Base-by-base conservation (phyloP, 2,113 vertebrate genomes). In the Willisornis vidua region DNA sequence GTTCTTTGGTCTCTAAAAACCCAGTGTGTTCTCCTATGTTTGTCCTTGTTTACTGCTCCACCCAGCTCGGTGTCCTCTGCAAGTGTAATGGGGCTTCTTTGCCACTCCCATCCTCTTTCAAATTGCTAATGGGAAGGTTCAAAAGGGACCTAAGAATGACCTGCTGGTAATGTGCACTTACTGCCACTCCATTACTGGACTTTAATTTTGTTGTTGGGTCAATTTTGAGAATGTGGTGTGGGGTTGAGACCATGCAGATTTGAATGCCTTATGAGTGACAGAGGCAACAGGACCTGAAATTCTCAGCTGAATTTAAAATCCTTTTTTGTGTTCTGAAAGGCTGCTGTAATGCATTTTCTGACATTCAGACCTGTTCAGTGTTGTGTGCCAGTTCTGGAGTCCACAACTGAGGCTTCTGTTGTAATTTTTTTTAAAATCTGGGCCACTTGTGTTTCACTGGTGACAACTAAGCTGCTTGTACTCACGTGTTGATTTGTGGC, bases 91-190 rank as follows among this genome's bases (percentile, higher is more conserved):
- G 63, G 92, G 79, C 88, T 90, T 52, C 85, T 85, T 57, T 89
- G 93, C 93, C 95, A 89, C 93, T 96, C 96, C 95, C 86, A 92
- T 90, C 85, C 92, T 88, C 76, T 89, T 95, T 67, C 72, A 84
- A 33, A 78, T 92, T 78, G 73, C 75, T 87, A 51, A 90, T 97
- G 81, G 85, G 70, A 52, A 68, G 84, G 88, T 90, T 92, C 37
- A 86, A 86, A 83, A 57, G 76, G 61, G 79, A 46, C 79, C 68
- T 58, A 26, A 41, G 72, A 54, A 29, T 72, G 94, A 84, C 76
- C 79, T 77, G 41, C 63, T 85, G 51, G 71, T 73, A 74, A 22
- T 14, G 41, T 59, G 20, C 8, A 0, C 45, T 62, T 41, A 33
- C 12, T 85, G 67, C 46, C 51, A n/a, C 2, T 43, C 79, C 68